Evolutionary conservation across 2,113 vertebrate species (phyloP).

Genomic region (Climacteris rufus): DNA sequence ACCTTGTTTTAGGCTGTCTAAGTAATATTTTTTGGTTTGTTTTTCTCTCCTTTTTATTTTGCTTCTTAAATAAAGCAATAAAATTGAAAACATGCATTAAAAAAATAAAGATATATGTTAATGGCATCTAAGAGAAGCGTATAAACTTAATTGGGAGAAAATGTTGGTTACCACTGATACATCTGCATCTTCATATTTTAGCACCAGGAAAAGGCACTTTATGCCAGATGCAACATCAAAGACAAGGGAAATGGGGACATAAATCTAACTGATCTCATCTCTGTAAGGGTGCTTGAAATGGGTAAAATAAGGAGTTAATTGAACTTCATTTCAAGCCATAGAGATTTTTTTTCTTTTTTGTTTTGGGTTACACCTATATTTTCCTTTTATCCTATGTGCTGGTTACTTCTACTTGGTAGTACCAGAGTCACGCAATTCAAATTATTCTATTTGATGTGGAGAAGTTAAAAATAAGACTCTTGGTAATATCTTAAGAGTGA

Average conservation of each 20-base stretch:
- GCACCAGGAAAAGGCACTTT: conserved; percentile 49
- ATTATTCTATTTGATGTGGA: not conserved
- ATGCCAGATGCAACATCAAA: conserved; percentile 59
- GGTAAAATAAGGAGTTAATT: conserved; percentile 61
- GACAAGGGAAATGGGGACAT: conserved; percentile 55
- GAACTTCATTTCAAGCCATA: conserved; percentile 21
- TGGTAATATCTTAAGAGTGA: not conserved
- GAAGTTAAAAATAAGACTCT: not conserved
- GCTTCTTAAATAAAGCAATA: conserved; percentile 55
- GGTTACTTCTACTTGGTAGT: not conserved
- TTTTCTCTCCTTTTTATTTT: conserved; percentile 33
- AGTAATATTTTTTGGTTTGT: conserved; percentile 7
- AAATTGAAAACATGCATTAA: conserved; percentile 46
- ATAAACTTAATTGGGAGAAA: conserved; percentile 60
- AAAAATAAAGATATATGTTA: conserved; percentile 57
- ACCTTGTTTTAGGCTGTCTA: conserved; percentile 14
- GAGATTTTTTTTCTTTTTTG: not conserved
- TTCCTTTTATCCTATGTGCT: not conserved
- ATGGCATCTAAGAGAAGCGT: conserved; percentile 25
- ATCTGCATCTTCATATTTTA: conserved; percentile 65
- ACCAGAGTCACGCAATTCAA: not conserved
- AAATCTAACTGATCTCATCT: conserved; percentile 65
- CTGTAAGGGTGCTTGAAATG: conserved; percentile 49
- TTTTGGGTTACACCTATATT: conserved; percentile 5
- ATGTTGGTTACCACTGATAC: conserved; percentile 40